A percentile compares a stretch with the other conserved stretches of the same genome.
Evolutionary conservation across 1,140 invertebrate genomes (phyloP).

Genomic region (Macrotrachela quadricornifera): DNA sequence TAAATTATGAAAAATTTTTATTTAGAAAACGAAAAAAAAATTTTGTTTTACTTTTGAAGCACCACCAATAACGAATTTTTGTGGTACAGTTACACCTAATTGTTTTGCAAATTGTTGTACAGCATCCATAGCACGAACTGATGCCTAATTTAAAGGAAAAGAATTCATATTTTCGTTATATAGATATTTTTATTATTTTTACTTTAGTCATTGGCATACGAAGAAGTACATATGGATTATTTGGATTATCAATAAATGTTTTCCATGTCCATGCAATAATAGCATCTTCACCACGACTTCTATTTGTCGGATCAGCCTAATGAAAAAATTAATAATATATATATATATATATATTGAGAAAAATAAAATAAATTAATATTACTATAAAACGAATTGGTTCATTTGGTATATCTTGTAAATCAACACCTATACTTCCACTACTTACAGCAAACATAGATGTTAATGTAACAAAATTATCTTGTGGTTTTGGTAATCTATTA

Average conservation of each 20-base stretch:
- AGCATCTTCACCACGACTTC: constrained; percentile 14
- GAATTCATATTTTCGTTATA: too few relatives aligned
- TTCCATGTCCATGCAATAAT: constrained; percentile 21
- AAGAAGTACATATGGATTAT: constrained; percentile 8
- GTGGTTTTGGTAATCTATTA: constrained; percentile 12
- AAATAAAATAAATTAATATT: not conserved
- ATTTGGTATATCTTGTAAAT: constrained; percentile 19
- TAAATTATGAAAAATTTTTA: not conserved
- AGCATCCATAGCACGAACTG: not conserved
- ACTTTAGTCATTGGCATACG: constrained; percentile 22
- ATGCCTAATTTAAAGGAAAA: not conserved
- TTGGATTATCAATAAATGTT: constrained; percentile 12
- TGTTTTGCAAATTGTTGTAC: not conserved
- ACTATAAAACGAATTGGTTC: constrained; percentile 18
- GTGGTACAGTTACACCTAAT: not conserved
- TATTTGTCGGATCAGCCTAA: constrained; percentile 17
- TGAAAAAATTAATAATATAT: not conserved
- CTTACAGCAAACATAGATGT: constrained; percentile 14
- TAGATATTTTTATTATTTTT: not conserved
- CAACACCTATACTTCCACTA: constrained; percentile 13
- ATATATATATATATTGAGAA: too few relatives aligned
- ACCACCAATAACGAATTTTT: constrained; percentile 5
- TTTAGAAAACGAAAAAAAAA: not conserved
- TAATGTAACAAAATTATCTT: constrained; percentile 15
- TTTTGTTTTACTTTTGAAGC: not conserved